Evolutionary conservation across 2,888 invertebrate species (phyloP), one percentile per base, ranked within the genome.

Genomic region (Megalurothrips usitatus): DNA sequence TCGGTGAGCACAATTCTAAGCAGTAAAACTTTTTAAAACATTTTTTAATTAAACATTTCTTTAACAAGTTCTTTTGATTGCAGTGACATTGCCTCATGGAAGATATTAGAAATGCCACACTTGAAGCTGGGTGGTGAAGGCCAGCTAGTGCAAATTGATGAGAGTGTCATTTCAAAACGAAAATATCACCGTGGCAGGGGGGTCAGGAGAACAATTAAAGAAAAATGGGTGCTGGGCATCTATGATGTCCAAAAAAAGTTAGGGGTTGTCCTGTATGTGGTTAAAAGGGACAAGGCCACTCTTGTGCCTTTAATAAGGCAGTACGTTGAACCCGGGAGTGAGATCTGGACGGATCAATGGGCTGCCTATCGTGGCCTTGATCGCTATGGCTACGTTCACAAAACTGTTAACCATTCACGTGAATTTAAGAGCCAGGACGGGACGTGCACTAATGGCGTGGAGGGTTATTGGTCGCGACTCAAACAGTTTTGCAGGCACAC

Each of bases 391-490:
- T 34, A 78, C 26, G 17, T 12, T 17, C 79, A 23, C 79, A 10
- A n/a, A n/a, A n/a, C n/a, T n/a, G n/a, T n/a, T n/a, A n/a, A n/a
- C n/a, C n/a, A n/a, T n/a, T n/a, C n/a, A n/a, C n/a, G n/a, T n/a
- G n/a, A n/a, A n/a, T n/a, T n/a, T n/a, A n/a, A n/a, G n/a, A n/a
- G n/a, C n/a, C n/a, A n/a, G n/a, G n/a, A n/a, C n/a, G n/a, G n/a
- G n/a, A n/a, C n/a, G n/a, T n/a, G n/a, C n/a, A n/a, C 48, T 14
- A 79, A 79, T 43, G 79, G 47, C 17, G 79, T 79, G 10, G 79
- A 79, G 47, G 79, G 79, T 26, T 79, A 79, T 48, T 79, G 43
- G 79, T 17, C 14, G 1, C 19, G 47, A 34, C 47, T 79, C 43
- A 79, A 79, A 2, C 26, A 79, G 28, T 79, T 79, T 10, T 79